Base-by-base conservation (phyloP, 2,113 vertebrate species). In the Beaufortia kweichowensis region DNA sequence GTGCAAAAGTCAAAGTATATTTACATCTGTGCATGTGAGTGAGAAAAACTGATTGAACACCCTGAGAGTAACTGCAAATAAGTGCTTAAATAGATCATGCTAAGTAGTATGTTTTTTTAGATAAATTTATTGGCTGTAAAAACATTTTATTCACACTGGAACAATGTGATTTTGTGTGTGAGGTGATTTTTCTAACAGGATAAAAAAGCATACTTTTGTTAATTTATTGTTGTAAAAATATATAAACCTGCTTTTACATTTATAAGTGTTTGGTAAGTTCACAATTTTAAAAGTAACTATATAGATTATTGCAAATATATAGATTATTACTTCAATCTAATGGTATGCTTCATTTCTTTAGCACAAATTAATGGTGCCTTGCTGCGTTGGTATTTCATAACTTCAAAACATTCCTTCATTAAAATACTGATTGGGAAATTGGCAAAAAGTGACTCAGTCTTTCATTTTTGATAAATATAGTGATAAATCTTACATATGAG, bases 141-240 rank as follows among this genome's bases (percentile, higher is more conserved):
- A 39, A 65, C 26, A 43, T 68, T 10, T 31, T 21, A 14, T 31
- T 85, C 81, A 65, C 82, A 85, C 62, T 85, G 85, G 85, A 69
- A 74, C 65, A 62, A 63, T 7, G n/a, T 53, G 48, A 53, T 8
- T 21, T 1, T 50, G 2, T 8, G 48, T 53, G 48, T 6, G 15
- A 53, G 6, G 19, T 21, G 48, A 8, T 83, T 81, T 35, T 87
- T 76, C 72, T 19, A 60, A 41, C 29, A 72, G 85, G 48, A 77
- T 35, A 68, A 72, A 64, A 75, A 78, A 64, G 63, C 57, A 72
- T n/a, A n/a, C n/a, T n/a, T 31, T 55, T 79, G 81, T 87, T 88
- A 81, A 89, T 86, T 89, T 89, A 88, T 77, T 53, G 82, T 41
- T 53, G 23, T 56, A 63, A 68, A 65, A 75, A 64, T 76, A 12